Percentiles rank a stretch among this genome's conserved stretches.
These are phyloP conservation scores for Carassius auratus DNA, from an alignment of 2,113 vertebrate species.

Conservation along the genomic window DNA sequence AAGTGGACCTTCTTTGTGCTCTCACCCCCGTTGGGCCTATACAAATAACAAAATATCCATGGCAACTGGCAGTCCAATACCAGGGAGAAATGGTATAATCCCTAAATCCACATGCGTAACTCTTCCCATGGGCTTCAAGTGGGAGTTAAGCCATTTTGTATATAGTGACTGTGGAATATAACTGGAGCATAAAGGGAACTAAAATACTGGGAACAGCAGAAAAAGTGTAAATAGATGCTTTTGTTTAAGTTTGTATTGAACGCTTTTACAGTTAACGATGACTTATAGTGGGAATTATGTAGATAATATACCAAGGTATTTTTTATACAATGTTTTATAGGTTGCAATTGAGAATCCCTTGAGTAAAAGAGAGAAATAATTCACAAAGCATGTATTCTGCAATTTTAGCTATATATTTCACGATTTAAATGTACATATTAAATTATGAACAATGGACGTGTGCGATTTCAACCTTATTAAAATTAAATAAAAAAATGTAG, in stretches of 20 bases:
- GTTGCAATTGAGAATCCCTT: slow-evolving; percentile 10
- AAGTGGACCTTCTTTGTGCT: background rate
- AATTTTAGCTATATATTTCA: background rate
- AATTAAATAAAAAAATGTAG: background rate
- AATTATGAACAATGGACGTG: slow-evolving; percentile 70
- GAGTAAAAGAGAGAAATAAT: background rate
- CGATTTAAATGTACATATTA: slow-evolving; percentile 85
- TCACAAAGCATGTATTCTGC: background rate
- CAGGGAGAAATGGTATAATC: slow-evolving; percentile 2
- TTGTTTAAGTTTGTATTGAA: background rate
- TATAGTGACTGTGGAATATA: slow-evolving; percentile 24
- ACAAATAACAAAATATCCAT: slow-evolving; percentile 31
- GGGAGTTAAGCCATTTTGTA: slow-evolving; percentile 29
- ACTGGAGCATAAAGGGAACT: slow-evolving; percentile 39
- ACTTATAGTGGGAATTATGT: slow-evolving; percentile 16
- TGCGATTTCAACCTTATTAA: background rate
- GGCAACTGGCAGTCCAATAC: background rate
- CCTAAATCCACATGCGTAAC: background rate
- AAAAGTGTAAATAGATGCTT: slow-evolving; percentile 35
- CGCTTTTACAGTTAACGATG: background rate
- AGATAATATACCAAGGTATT: slow-evolving; percentile 4
- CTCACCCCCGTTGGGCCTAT: background rate
- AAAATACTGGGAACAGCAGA: slow-evolving; percentile 8
- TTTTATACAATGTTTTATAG: background rate
- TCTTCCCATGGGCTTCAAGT: slow-evolving; percentile 13